phyloP scores from a whole-genome alignment of 2,113 vertebrate species.

The Brachionichthys hirsutus region DNA sequence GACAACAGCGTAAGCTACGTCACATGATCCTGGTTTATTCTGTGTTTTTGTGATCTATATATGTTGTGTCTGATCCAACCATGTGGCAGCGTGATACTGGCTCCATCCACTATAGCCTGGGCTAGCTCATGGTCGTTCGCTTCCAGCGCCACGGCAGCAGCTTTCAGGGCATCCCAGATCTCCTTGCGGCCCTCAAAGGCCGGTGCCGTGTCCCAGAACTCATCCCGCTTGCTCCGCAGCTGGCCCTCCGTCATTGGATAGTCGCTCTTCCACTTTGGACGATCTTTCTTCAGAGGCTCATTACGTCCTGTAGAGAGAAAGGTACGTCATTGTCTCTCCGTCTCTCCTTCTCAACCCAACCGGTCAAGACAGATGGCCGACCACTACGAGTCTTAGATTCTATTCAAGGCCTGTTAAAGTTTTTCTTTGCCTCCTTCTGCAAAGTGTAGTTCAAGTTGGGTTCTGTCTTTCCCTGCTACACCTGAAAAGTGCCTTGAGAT shows the following conservation, averaged over 20 bases:
- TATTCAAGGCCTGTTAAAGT: too few species aligned
- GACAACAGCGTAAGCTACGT: not conserved
- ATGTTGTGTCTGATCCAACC: slow-evolving; percentile 76
- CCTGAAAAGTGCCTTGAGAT: too few species aligned
- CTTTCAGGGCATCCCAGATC: slow-evolving; percentile 99
- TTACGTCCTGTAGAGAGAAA: slow-evolving; percentile 83
- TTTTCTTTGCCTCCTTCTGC: too few species aligned
- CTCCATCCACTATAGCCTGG: slow-evolving; percentile 96
- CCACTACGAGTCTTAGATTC: too few species aligned
- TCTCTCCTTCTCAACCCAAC: too few species aligned
- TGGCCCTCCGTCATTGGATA: slow-evolving; percentile 98
- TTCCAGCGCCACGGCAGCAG: slow-evolving; percentile 90
- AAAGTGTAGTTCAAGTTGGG: too few species aligned
- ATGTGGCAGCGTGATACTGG: slow-evolving; percentile 96
- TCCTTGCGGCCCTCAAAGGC: slow-evolving; percentile 98
- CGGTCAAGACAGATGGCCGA: too few species aligned
- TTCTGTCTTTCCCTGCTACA: too few species aligned
- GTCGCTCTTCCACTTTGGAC: slow-evolving; percentile 97
- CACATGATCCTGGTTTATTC: not conserved
- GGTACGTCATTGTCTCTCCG: too few species aligned
- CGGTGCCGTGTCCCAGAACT: slow-evolving; percentile 97
- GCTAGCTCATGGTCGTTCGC: slow-evolving; percentile 93
- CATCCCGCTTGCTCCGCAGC: slow-evolving; percentile 95
- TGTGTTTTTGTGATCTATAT: not conserved
- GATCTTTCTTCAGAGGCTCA: slow-evolving; percentile 94